Evolutionary conservation across 2,113 vertebrate genomes (phyloP), one percentile per base, ranked within the genome.

Genomic region (Chiloscyllium plagiosum): DNA sequence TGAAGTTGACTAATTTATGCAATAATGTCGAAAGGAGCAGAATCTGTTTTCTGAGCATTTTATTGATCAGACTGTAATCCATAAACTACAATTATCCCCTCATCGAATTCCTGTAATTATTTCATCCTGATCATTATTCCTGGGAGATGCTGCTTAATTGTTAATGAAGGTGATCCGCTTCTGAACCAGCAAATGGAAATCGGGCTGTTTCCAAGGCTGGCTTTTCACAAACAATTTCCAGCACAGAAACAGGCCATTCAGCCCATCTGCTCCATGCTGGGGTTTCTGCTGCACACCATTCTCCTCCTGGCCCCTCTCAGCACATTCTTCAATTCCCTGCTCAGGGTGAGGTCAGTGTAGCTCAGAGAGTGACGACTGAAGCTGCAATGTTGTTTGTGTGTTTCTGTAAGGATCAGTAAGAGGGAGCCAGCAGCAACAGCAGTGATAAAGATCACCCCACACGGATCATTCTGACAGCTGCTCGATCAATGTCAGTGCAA

Each of bases 71-170:
- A n/a, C 29, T 65, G 56, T 2, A 92, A 92, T 92, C 89, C 17
- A 92, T 92, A 65, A 92, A 66, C 56, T 65, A n/a, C 89, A 76
- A 65, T 92, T 92, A 66, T 92, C 56, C 29, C 29, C 29, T 65
- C 56, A 65, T 92, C 56, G 56, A 92, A 33, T 92, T 92, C 56
- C 89, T 92, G 89, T 92, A 92, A 92, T 92, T 37, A 92, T 92
- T 92, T 66, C 56, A 65, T n/a, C 33, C 56, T 7, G 56, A 92
- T 92, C 89, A 92, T 66, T 37, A 65, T 92, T 66, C 89, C 56
- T 65, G 56, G 13, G 2, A 22, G 89, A 37, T 22, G 33, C 29
- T n/a, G n/a, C n/a, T 92, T 92, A 65, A 66, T 65, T 4, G 26
- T 61, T 90, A 90, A 90, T 87, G 85, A 87, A 0, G 85, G 47